Conservation (phyloP, 2,113 vertebrate species). For the Perca schrenkii region DNA sequence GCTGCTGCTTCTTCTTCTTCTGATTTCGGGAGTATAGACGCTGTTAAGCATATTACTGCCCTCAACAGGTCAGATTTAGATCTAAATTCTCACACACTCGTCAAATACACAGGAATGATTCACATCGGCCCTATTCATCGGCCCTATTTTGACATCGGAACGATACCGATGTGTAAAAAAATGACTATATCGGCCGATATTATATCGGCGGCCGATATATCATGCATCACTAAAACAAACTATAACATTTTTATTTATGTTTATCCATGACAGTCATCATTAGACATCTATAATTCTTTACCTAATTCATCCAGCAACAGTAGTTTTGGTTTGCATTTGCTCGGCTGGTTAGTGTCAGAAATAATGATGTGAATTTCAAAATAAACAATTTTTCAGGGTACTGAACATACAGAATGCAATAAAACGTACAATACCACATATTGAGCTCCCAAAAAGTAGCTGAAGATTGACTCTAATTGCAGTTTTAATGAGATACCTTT, state of each 20-base stretch:
- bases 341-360: neutral
- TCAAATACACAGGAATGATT: too few relatives aligned
- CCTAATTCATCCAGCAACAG: neutral
- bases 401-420: neutral
- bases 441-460: conserved; percentile 10
- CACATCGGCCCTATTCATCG: too few relatives aligned
- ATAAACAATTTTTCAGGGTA: neutral
- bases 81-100: too few relatives aligned
- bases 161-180: too few relatives aligned
- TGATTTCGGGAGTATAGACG: too few relatives aligned
- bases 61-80: too few relatives aligned
- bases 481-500: neutral
- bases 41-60: too few relatives aligned
- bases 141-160: too few relatives aligned
- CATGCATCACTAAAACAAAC: neutral
- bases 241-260: neutral
- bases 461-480: neutral
- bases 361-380: conserved; percentile 1
- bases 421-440: conserved; percentile 2
- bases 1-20: too few relatives aligned
- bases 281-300: neutral
- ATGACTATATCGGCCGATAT: too few relatives aligned
- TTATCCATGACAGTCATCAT: neutral
- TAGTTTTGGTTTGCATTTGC: neutral
- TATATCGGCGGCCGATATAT: too few relatives aligned